phyloP scores from a whole-genome alignment of 2,888 invertebrate genomes.

The Amiota communis region DNA sequence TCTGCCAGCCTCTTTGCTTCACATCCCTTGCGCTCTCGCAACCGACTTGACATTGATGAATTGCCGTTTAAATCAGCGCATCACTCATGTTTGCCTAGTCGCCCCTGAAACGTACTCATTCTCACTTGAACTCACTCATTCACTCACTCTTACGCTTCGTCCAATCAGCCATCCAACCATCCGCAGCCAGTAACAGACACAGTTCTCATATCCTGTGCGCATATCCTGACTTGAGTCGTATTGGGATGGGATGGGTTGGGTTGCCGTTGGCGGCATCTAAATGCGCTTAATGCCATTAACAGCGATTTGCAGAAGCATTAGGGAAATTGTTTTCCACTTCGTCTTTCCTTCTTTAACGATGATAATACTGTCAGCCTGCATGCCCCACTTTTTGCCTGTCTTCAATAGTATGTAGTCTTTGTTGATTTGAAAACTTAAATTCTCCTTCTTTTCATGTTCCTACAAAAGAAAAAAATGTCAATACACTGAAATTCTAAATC shows the following conservation, averaged over 20 bases:
- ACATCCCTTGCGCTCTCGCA: constrained; percentile 20
- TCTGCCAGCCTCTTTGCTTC: constrained; percentile 15
- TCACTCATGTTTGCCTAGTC: constrained; percentile 66
- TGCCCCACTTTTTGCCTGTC: no score
- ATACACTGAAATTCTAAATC: no score
- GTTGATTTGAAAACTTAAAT: no score
- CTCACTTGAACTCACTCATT: constrained; percentile 12
- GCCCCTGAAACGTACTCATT: constrained; percentile 36
- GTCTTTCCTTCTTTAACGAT: neutral
- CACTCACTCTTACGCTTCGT: constrained; percentile 18
- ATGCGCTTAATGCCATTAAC: constrained; percentile 62
- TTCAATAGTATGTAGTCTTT: no score
- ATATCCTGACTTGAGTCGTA: constrained; percentile 12
- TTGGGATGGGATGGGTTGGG: no score
- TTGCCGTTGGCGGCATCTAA: neutral
- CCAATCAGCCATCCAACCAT: constrained; percentile 1
- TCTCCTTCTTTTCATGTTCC: no score
- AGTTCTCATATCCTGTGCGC: constrained; percentile 12
- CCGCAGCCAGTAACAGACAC: constrained; percentile 25
- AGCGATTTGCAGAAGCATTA: constrained; percentile 59
- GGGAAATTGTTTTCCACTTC: constrained; percentile 59
- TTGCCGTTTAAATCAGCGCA: constrained; percentile 73
- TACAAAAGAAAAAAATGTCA: no score
- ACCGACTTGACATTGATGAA: constrained; percentile 71
- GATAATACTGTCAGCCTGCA: no score